Base-by-base conservation (phyloP, 2,797 vertebrate species). In the Lacerta bilineata region DNA sequence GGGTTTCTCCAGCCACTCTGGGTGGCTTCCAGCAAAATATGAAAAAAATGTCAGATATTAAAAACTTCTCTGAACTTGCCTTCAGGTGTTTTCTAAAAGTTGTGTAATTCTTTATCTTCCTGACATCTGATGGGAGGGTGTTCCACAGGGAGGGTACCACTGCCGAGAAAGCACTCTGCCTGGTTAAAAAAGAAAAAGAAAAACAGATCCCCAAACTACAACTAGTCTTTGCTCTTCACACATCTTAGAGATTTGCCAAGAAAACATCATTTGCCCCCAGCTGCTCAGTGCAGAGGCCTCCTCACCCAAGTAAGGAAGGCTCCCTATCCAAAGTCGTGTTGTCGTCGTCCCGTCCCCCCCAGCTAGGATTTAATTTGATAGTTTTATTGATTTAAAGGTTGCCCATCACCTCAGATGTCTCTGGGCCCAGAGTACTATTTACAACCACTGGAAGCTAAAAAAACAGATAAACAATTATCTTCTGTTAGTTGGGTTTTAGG, bases 321-420 rank as follows among this genome's bases (percentile, higher is more conserved):
- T 33, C 18, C 3, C 50, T 75, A 33, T 4, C 59, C 5, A 36
- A 39, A 17, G 23, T 39, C 27, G 39, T 41, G 39, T 5, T 1
- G 39, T 41, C 4, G 4, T 41, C 33, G 33, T 33, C 33, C 71
- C 23, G 5, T 36, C 36, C 74, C 27, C 71, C 23, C 8, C 36
- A 66, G n/a, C 74, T 7, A 76, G 18, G 39, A 50, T 82, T 87
- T 83, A 46, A 87, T 87, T 46, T 82, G 41, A 84, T 41, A 61
- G 29, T 69, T 23, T 79, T 64, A 64, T 85, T 80, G 27, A 64
- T 64, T 46, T 13, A 88, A 61, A 46, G 8, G 4, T 46, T 80
- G n/a, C n/a, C 78, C 18, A 11, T 72, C 50, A 33, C n/a, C 33
- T 61, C 41, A 69, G 2, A 8, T 68, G 41, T 50, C 29, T 72